A percentile compares a stretch with the other conserved stretches of the same genome.
Conservation (phyloP, 2,888 invertebrate species). For the Dynastes maya region DNA sequence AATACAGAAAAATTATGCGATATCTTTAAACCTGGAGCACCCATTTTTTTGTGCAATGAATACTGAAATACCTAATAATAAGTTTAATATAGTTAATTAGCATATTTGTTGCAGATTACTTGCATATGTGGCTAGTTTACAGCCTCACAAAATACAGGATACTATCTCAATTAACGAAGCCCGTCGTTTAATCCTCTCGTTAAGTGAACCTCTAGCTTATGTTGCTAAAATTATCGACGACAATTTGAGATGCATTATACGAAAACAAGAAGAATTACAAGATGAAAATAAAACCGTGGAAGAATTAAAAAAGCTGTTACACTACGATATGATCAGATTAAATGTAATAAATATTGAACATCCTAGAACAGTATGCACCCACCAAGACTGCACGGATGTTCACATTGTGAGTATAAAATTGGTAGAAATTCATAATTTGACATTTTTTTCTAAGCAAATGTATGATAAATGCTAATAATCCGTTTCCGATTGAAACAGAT, state of each 20-base stretch:
- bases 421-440: no score
- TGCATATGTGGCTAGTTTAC: not conserved
- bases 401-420: constrained; percentile 21
- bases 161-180: constrained; percentile 66
- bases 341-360: constrained; percentile 59
- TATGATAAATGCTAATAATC: no score
- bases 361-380: constrained; percentile 56
- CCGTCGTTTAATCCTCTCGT: constrained; percentile 62
- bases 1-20: no score
- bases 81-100: not conserved
- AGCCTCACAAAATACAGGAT: constrained; percentile 63
- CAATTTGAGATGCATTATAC: constrained; percentile 61
- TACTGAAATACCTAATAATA: no score
- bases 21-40: no score
- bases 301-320: constrained; percentile 61
- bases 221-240: constrained; percentile 64
- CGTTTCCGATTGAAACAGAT: no score
- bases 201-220: constrained; percentile 65
- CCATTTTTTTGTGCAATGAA: no score
- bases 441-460: no score
- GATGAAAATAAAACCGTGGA: constrained; percentile 58
- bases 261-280: constrained; percentile 57
- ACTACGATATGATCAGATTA: constrained; percentile 62
- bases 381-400: constrained; percentile 32
- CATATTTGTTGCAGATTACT: constrained; percentile 33